Evolutionary conservation across 2,797 vertebrate genomes (phyloP).

Genomic region (Epinephelus awoara): DNA sequence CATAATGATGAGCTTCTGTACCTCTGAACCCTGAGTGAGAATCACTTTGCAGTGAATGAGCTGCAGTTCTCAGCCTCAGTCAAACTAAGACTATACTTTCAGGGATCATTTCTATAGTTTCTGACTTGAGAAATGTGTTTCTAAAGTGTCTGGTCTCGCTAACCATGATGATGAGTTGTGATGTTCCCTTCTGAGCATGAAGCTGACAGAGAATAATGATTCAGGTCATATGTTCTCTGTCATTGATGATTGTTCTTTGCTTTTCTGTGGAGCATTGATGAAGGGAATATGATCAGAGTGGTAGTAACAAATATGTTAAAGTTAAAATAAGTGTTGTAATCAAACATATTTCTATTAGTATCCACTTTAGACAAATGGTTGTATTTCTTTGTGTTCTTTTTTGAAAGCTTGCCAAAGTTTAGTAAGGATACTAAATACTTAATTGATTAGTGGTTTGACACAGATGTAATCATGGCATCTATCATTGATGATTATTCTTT

Average conservation of each 20-base stretch:
- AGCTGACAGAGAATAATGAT: conserved; percentile 32
- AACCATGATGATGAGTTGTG: conserved; percentile 40
- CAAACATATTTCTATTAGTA: no score
- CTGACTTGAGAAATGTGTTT: conserved; percentile 66
- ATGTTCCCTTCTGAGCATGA: conserved; percentile 9
- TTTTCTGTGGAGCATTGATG: neutral
- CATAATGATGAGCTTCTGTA: no score
- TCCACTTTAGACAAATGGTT: no score
- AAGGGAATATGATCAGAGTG: conserved; percentile 3
- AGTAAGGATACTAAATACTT: no score
- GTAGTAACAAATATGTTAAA: no score
- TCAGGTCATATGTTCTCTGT: fast-evolving
- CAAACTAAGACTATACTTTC: conserved; percentile 70
- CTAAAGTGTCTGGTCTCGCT: conserved; percentile 57
- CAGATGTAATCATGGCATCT: no score
- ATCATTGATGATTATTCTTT: conserved; percentile 68
- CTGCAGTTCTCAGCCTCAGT: fast-evolving
- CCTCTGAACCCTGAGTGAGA: no score
- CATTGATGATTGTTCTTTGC: conserved; percentile 68
- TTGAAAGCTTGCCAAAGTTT: no score
- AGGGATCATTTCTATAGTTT: conserved; percentile 80
- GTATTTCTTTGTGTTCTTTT: no score
- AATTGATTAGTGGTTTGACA: no score
- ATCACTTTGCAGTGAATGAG: neutral
- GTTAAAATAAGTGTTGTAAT: no score